Percentiles rank a stretch among this genome's conserved stretches.
phyloP scores from a whole-genome alignment of 2,113 vertebrate species.

The Pollimyrus isidori region DNA sequence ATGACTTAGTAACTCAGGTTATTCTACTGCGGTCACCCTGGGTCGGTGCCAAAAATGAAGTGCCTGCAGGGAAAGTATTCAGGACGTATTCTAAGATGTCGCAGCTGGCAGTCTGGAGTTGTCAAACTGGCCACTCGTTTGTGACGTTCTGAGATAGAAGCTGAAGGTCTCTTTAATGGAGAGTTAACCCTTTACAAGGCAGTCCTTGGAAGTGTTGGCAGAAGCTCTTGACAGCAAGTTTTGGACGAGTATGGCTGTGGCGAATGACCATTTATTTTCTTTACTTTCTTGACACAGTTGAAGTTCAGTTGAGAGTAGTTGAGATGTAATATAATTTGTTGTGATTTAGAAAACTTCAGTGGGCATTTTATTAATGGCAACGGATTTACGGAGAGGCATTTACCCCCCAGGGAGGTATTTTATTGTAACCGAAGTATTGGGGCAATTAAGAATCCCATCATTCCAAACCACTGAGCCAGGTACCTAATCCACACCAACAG shows the following conservation, averaged over 20 bases:
- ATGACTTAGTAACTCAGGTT: not conserved
- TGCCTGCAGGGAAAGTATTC: not conserved
- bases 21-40: not conserved
- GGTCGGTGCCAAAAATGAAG: not conserved
- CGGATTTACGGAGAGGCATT: not conserved
- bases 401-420: not conserved
- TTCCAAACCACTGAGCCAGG: not conserved
- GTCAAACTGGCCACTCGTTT: not conserved
- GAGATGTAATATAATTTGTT: not conserved
- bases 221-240: not conserved
- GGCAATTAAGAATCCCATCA: not conserved
- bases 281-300: not conserved
- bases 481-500: not conserved
- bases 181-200: not conserved
- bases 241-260: not conserved
- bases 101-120: not conserved
- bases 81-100: not conserved
- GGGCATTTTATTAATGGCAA: not conserved
- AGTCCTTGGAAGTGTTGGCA: not conserved
- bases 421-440: not conserved
- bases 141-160: not conserved
- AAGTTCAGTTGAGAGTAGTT: not conserved
- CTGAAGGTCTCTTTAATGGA: not conserved
- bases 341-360: not conserved
- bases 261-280: not conserved